Evolutionary conservation across 2,113 vertebrate genomes (phyloP).

Genomic region (Podilymbus podiceps): DNA sequence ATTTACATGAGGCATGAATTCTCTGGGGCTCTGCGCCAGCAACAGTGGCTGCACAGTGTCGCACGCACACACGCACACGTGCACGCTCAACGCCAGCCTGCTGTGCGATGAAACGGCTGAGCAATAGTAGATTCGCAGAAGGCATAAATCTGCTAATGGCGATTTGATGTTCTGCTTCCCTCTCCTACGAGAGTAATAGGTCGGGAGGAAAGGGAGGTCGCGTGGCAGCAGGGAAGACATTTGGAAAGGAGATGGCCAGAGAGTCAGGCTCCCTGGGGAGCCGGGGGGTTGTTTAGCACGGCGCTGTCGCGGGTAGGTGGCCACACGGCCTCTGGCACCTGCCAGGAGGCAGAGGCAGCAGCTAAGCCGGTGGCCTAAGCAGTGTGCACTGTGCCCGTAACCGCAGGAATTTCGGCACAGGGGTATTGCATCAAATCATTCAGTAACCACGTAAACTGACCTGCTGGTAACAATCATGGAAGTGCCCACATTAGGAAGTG

Average conservation of each 20-base stretch:
- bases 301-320: rapidly evolving
- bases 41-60: not conserved
- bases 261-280: not conserved
- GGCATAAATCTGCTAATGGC: not conserved
- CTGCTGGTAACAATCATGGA: not conserved
- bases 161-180: not conserved
- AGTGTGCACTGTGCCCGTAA: rapidly evolving
- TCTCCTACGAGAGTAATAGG: not conserved
- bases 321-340: not conserved
- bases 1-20: not conserved
- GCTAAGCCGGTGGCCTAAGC: not conserved
- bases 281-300: rapidly evolving
- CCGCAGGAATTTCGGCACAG: not conserved
- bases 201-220: not conserved
- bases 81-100: not conserved
- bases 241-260: not conserved
- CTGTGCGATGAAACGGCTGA: not conserved
- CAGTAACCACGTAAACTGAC: not conserved
- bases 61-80: rapidly evolving
- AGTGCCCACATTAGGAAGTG: not conserved
- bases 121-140: not conserved
- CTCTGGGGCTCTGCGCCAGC: rapidly evolving
- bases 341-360: not conserved
- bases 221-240: not conserved
- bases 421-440: not conserved